A percentile compares a stretch with the other conserved stretches of the same genome.
Evolutionary conservation across 2,113 vertebrate genomes (phyloP).

Genomic region (Gavialis gangeticus): DNA sequence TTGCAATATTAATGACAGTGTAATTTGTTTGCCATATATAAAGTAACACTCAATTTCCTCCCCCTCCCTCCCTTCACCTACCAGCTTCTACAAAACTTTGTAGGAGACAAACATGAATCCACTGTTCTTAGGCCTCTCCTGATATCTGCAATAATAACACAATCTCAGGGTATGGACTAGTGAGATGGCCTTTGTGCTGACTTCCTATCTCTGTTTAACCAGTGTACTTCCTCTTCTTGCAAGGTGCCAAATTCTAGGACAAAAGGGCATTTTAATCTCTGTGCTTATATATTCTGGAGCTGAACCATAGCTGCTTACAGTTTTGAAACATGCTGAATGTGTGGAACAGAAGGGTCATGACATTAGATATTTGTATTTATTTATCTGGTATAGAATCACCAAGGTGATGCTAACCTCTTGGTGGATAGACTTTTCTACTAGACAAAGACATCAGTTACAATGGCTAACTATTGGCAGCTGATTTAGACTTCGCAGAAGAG

Average conservation of each 20-base stretch:
- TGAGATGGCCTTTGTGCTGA: neutral
- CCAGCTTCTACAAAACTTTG: conserved; percentile 72
- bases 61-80: conserved; percentile 15
- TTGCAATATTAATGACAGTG: conserved; percentile 93
- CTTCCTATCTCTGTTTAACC: neutral
- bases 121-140: neutral
- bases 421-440: neutral
- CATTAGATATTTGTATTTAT: conserved; percentile 49
- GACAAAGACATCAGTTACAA: neutral
- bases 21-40: conserved; percentile 88
- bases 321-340: conserved; percentile 47
- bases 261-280: conserved; percentile 59
- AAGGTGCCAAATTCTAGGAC: neutral
- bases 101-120: neutral
- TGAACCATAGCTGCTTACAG: neutral
- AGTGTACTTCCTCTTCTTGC: neutral
- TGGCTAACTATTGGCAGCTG: neutral
- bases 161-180: fast-evolving
- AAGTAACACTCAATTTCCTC: conserved; percentile 68
- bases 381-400: conserved; percentile 29
- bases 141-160: neutral
- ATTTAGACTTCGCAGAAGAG: neutral
- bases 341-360: neutral
- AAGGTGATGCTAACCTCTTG: conserved; percentile 60
- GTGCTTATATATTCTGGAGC: conserved; percentile 15